phyloP scores from a whole-genome alignment of 2,888 invertebrate species.

The Drosophila basisetae region DNA sequence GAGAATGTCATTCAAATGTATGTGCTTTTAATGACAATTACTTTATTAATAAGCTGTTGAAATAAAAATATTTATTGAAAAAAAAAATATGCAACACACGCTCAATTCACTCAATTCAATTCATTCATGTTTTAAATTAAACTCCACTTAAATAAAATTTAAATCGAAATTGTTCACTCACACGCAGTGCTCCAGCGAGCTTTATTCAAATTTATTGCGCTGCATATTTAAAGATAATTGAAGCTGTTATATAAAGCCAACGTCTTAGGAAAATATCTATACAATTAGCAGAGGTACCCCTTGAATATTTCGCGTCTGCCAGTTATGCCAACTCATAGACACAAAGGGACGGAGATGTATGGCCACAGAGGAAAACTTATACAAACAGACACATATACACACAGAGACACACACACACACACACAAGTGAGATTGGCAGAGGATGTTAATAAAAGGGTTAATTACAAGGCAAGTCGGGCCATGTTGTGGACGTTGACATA shows the following conservation, averaged over 20 bases:
- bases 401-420: not conserved
- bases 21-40: not conserved
- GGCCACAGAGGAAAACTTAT: not conserved
- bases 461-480: slow-evolving; percentile 60
- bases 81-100: not conserved
- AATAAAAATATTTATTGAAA: not conserved
- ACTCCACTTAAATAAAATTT: not conserved
- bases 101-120: not conserved
- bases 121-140: not conserved
- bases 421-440: slow-evolving; percentile 14
- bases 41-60: not conserved
- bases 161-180: not conserved
- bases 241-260: not conserved
- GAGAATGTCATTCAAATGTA: not conserved
- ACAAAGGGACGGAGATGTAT: slow-evolving; percentile 1
- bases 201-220: not conserved
- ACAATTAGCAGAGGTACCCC: slow-evolving; percentile 6
- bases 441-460: slow-evolving; percentile 71
- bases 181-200: not conserved
- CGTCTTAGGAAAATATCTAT: not conserved
- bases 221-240: slow-evolving; percentile 7
- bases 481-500: slow-evolving; percentile 29
- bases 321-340: slow-evolving; percentile 17
- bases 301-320: slow-evolving; percentile 3
- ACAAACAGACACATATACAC: not conserved